Evolutionary conservation across 2,797 vertebrate genomes (phyloP).

Genomic region (Caiman crocodilus): DNA sequence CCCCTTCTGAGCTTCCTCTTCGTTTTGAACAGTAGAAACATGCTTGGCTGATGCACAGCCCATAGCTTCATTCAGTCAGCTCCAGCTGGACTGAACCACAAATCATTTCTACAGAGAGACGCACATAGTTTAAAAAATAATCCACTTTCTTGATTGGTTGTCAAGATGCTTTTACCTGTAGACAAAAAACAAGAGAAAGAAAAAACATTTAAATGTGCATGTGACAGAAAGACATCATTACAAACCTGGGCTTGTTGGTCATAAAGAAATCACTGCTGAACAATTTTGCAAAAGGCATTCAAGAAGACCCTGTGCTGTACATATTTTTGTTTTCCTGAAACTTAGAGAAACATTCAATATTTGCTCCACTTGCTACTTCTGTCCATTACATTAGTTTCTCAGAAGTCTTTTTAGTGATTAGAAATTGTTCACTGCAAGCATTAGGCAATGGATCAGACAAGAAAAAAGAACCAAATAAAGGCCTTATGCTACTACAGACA

Average conservation of each 20-base stretch:
- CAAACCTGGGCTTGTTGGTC: not conserved
- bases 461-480: constrained; percentile 6
- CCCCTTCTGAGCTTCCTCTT: constrained; percentile 96
- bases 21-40: constrained; percentile 98
- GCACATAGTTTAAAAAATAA: constrained; percentile 69
- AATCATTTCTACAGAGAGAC: constrained; percentile 83
- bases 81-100: constrained; percentile 81
- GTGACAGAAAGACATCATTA: not conserved
- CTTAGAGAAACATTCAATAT: not conserved
- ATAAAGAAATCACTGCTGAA: not conserved
- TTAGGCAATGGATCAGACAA: not conserved
- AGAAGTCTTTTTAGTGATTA: constrained; percentile 17
- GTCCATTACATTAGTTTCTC: not conserved
- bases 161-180: constrained; percentile 62
- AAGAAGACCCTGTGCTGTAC: not conserved
- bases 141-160: constrained; percentile 49
- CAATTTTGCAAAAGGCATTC: not conserved
- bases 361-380: constrained; percentile 1
- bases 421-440: constrained; percentile 43
- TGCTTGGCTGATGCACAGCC: constrained; percentile 99
- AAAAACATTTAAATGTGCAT: not conserved
- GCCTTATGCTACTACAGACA: constrained; percentile 33
- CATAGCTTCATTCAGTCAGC: constrained; percentile 95
- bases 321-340: not conserved
- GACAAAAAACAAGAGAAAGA: not conserved